Conservation (phyloP, 2,797 vertebrate genomes). For the Scyliorhinus canicula region DNA sequence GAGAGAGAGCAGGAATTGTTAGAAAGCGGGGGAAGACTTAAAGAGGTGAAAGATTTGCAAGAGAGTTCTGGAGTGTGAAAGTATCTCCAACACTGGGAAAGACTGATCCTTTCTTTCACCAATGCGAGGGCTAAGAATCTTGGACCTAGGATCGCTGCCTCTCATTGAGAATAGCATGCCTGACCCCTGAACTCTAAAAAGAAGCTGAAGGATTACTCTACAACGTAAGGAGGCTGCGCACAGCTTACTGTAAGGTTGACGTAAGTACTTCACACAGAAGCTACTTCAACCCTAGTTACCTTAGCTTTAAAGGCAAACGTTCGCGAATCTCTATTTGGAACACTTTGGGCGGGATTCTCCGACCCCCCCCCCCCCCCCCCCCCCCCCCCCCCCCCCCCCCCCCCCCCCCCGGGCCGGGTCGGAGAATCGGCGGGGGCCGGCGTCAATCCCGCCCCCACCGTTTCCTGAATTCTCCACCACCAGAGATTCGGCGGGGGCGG, state of each 20-base stretch:
- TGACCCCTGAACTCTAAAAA: not conserved
- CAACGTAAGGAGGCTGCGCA: not conserved
- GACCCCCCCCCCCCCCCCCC: too few species aligned
- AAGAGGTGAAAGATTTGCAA: not conserved
- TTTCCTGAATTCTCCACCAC: too few species aligned
- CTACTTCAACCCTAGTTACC: not conserved
- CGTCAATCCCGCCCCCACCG: too few species aligned
- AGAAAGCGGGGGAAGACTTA: not conserved
- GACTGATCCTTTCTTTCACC: not conserved
- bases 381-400: too few species aligned
- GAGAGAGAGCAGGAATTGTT: too few species aligned
- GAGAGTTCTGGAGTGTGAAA: not conserved
- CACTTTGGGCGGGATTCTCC: too few species aligned
- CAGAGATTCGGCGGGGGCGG: too few species aligned
- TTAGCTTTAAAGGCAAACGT: not conserved
- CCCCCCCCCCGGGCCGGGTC: too few species aligned
- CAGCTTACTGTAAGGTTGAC: not conserved
- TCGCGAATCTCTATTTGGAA: not conserved
- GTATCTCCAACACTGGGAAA: not conserved
- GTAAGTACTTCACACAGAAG: not conserved
- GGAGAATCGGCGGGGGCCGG: too few species aligned
- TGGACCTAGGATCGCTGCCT: not conserved
- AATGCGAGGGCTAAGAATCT: not conserved
- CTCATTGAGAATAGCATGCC: not conserved
- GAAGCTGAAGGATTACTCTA: not conserved